Evolutionary conservation across 2,888 invertebrate genomes (phyloP), one percentile per base, ranked within the genome.

Genomic region (Acanthosepion esculentum): DNA sequence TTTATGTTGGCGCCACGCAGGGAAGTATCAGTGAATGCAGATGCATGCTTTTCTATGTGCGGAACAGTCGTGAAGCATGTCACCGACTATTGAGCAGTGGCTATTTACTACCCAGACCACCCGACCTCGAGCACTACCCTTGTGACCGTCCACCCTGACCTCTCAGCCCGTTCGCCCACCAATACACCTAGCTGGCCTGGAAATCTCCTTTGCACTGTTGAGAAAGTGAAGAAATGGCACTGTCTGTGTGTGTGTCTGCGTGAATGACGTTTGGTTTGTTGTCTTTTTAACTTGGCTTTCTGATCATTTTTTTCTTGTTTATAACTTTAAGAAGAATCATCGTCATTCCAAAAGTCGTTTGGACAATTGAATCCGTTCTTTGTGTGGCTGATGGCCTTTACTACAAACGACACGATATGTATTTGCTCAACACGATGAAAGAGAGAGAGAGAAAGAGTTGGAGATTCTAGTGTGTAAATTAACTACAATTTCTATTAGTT

Each of bases 11-110:
- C 78, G 78, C 33, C n/a, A 78, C n/a, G 78, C 78, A 78, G 78
- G n/a, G 78, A 78, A 78, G 78, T 78, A 78, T 78, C n/a, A 78
- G 15, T n/a, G 78, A 78, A 78, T 78, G 78, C n/a, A n/a, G n/a
- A 78, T 33, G 78, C 78, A 78, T 78, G 78, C 33, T n/a, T 78
- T n/a, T 78, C 33, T 78, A 78, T 78, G 78, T 78, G 15, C 78
- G 15, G 78, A 78, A 78, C 78, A 10, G 12, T n/a, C 12, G 78
- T 78, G n/a, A 78, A n/a, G 78, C 78, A 78, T 78, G 78, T 78
- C 78, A 78, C 78, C 10, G 78, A n/a, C 78, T 78, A 33, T 33
- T 78, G n/a, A 33, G n/a, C 78, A n/a, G 78, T 78, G n/a, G 18
- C n/a, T 33, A 78, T 78, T n/a, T 41, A 78, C n/a, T 33, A 78